Base-by-base conservation (phyloP, 2,888 invertebrate genomes). In the Arctia plantaginis region DNA sequence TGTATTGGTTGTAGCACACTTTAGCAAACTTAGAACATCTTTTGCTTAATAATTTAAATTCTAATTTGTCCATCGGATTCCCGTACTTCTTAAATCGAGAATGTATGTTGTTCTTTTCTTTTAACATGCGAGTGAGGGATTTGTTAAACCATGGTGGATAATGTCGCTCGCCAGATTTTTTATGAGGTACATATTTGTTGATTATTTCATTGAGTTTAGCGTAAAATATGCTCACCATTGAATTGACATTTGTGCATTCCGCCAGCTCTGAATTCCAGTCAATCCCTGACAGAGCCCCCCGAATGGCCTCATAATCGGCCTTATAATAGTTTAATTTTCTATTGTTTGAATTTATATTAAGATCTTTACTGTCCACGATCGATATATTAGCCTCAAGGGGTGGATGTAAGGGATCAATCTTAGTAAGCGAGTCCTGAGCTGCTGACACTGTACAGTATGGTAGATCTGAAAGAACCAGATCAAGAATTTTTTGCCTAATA, bases 81-180 rank as follows among this genome's bases (percentile, higher is more conserved):
- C 35, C 23, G 33, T 71, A 66, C 35, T 35, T 66, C 33, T 33
- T 51, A 33, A 64, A 65, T 27, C 67, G 44, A 35, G 30, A 59
- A 41, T 66, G 66, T 27, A 62, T n/a, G 27, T 74, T 71, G 20
- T 66, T 71, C 20, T 74, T 71, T 71, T 74, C 47, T n/a, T 62
- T 59, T 66, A 71, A 18, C 6, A 71, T 66, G 23, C 20, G 27
- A 13, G 44, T 33, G 13, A 71, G 66, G 1, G 3, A 33, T 47
- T 70, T 66, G 23, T 66, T 67, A n/a, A 62, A 71, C 67, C 70
- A 74, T n/a, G 70, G 67, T 62, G 70, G 66, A 18, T 66, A 41
- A 39, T 59, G 47, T 20, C 35, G 59, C 3, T 23, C n/a, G 8
- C 2, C 27, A n/a, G 27, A 12, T 13, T 39, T 66, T 41, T 66